Evolutionary conservation across 2,797 vertebrate species (phyloP).

Genomic region (Sebastes paucispinis): DNA sequence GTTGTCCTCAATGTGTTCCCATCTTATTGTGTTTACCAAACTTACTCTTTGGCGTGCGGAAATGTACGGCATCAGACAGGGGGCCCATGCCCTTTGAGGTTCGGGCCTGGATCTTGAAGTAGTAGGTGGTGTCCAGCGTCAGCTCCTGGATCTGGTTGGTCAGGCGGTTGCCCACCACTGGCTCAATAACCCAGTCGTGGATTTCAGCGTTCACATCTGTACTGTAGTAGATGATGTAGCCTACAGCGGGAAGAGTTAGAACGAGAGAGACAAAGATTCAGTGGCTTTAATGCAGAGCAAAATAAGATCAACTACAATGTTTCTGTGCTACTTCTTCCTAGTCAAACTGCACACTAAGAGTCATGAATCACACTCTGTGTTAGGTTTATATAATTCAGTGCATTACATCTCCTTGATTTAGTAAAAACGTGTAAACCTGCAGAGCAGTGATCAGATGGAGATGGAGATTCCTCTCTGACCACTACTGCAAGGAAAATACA

Average conservation of each 20-base stretch:
- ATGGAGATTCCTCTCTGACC: not conserved
- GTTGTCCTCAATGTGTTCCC: not conserved
- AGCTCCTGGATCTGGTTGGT: constrained; percentile 98
- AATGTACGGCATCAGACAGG: constrained; percentile 96
- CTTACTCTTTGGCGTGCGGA: constrained; percentile 96
- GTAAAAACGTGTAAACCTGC: not conserved
- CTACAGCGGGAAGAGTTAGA: constrained; percentile 63
- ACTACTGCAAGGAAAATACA: not conserved
- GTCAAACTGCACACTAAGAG: not conserved
- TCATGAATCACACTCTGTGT: not conserved
- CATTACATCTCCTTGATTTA: not conserved
- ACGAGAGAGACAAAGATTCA: not conserved
- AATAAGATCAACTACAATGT: not conserved
- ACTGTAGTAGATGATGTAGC: constrained; percentile 99
- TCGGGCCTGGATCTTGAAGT: constrained; percentile 98
- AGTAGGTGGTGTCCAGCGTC: constrained; percentile 96
- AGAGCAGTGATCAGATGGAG: not conserved
- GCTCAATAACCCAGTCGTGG: constrained; percentile 98
- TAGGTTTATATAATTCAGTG: not conserved
- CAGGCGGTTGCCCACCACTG: constrained; percentile 94
- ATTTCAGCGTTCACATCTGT: constrained; percentile 96
- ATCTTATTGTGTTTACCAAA: not conserved
- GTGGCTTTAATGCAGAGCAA: not conserved
- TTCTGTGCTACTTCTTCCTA: not conserved
- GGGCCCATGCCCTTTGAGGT: constrained; percentile 99